A percentile compares a stretch with the other conserved stretches of the same genome.
phyloP scores from a whole-genome alignment of 1,140 invertebrate species.

The Atta colombica region DNA sequence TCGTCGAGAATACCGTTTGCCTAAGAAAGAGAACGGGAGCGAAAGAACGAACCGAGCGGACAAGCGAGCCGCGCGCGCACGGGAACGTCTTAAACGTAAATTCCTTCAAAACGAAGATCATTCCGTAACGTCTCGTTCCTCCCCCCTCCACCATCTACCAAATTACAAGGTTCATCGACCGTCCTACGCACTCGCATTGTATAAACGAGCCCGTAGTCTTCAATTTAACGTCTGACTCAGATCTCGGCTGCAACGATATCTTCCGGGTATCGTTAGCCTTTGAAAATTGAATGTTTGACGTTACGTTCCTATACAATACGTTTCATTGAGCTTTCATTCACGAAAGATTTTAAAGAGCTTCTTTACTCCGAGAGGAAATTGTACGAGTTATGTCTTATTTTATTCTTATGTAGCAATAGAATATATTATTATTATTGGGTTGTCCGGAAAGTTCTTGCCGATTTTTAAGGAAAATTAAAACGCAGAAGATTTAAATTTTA shows the following conservation, averaged over 20 bases:
- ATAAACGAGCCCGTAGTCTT: conserved; percentile 19
- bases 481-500: too few species aligned
- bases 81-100: conserved; percentile 48
- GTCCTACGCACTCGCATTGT: conserved; percentile 43
- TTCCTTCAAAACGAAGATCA: conserved; percentile 68
- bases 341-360: conserved; percentile 14
- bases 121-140: neutral
- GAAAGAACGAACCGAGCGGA: neutral
- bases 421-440: neutral
- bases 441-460: too few species aligned
- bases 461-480: too few species aligned
- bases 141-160: conserved; percentile 16
- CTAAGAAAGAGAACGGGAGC: conserved; percentile 58
- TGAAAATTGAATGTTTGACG: conserved; percentile 34
- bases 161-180: conserved; percentile 60
- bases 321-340: neutral
- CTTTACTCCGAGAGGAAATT: neutral
- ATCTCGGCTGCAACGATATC: conserved; percentile 38
- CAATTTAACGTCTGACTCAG: conserved; percentile 53
- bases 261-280: neutral
- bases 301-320: neutral
- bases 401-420: neutral
- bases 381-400: neutral
- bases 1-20: conserved; percentile 69
- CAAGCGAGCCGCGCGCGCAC: conserved; percentile 14